A percentile compares a stretch with the other conserved stretches of the same genome.
Conservation (phyloP, 2,113 vertebrate species). For the Maylandia zebra region DNA sequence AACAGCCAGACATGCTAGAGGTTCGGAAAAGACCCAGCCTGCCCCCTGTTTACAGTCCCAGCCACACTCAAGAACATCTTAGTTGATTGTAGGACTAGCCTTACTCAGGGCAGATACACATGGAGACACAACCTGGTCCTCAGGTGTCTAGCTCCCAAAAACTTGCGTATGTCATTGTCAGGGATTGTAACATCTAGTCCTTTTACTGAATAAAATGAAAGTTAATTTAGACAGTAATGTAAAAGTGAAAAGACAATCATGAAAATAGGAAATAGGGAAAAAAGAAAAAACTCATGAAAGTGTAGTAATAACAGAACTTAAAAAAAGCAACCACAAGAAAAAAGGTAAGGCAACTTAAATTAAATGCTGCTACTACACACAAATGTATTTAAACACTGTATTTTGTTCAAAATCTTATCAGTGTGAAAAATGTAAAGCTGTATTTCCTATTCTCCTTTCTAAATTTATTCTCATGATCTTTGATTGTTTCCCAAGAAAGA, state of each 20-base stretch:
- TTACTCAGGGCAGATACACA: too few relatives aligned
- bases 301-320: not conserved
- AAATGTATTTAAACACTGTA: not conserved
- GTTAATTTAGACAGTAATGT: not conserved
- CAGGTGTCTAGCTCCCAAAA: too few relatives aligned
- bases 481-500: not conserved
- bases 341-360: not conserved
- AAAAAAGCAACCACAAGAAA: not conserved
- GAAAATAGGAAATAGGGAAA: not conserved
- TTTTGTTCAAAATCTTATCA: not conserved
- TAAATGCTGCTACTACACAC: not conserved
- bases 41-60: too few relatives aligned
- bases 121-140: too few relatives aligned
- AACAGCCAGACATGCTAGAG: too few relatives aligned
- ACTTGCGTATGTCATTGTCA: too few relatives aligned
- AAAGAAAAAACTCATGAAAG: not conserved
- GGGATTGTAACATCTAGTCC: too few relatives aligned
- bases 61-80: too few relatives aligned
- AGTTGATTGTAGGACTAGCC: too few relatives aligned
- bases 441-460: not conserved
- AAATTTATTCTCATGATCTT: not conserved
- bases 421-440: not conserved
- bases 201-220: not conserved
- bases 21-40: too few relatives aligned
- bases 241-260: not conserved